Base-by-base conservation (phyloP, 2,888 invertebrate genomes). In the Idaea straminata region DNA sequence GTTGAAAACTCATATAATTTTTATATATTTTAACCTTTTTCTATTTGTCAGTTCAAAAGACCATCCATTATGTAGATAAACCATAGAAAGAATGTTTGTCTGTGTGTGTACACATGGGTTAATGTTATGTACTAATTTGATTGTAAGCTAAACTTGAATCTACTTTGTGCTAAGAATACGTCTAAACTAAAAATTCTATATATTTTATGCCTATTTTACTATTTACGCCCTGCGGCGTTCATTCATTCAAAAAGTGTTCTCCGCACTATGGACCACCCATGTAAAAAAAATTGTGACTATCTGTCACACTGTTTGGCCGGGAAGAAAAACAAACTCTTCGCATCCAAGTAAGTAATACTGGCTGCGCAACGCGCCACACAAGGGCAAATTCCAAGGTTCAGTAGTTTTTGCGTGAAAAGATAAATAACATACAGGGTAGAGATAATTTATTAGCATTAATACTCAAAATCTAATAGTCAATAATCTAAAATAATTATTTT, bases 71-170 rank as follows among this genome's bases (percentile, higher is more conserved):
- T 5, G 7, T 47, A 10, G 47, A 6, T 47, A 6, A 13, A 13
- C 3, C 47, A 47, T 47, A 35, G 4, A 25, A 35, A 5, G 57
- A n/a, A 62, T 15, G 10, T 59, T 57, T 62, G 75, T 83, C 85
- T 81, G 85, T 86, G 82, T 87, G 74, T 83, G 84, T 82, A 80
- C 76, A 83, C 83, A 65, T 61, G 38, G n/a, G 57, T 15, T 67
- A 69, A 74, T 74, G 74, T 72, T 36, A 67, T 85, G 88, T 82
- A 69, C 47, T 47, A 47, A 47, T 47, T 47, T 47, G 47, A 47
- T 7, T 13, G 13, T 47, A 47, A 47, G 47, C 47, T 47, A 4
- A 47, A 47, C 47, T 47, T 47, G 47, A 47, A 7, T 47, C 47
- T 47, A 47, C 47, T 47, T 47, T 47, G 3, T 2, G 47, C 47